Evolutionary conservation across 2,113 vertebrate species (phyloP).

Genomic region (Myodes glareolus): DNA sequence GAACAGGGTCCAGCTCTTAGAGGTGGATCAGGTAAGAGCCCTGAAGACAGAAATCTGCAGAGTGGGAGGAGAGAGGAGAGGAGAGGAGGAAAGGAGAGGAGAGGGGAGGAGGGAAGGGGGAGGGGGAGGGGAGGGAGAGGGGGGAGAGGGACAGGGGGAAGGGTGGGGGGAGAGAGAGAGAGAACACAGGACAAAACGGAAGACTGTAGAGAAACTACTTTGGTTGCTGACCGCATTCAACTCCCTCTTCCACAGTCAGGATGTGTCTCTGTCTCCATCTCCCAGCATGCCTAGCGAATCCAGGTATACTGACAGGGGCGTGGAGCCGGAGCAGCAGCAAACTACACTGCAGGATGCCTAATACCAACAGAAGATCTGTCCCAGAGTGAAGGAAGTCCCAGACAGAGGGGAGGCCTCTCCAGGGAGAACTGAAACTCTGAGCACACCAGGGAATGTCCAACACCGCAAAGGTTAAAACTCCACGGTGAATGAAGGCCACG

Average conservation of each 20-base stretch:
- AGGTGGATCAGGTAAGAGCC: not conserved
- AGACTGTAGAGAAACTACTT: not conserved
- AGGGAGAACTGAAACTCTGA: not conserved
- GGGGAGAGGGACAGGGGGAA: not conserved
- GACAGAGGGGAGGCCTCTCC: not conserved
- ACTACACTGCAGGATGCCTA: not conserved
- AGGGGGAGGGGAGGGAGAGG: not conserved
- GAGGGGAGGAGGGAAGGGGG: not conserved
- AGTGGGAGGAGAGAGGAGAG: not conserved
- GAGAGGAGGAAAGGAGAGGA: not conserved
- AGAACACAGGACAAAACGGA: not conserved
- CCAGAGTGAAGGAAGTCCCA: not conserved
- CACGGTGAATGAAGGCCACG: not conserved
- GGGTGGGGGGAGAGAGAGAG: not conserved
- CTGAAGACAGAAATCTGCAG: constrained; percentile 44
- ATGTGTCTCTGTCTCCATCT: not conserved
- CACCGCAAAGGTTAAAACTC: not conserved
- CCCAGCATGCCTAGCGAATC: not conserved
- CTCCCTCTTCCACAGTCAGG: not conserved
- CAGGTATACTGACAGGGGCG: not conserved
- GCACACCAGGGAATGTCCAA: not conserved
- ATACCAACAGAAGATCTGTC: not conserved
- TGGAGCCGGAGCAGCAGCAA: not conserved
- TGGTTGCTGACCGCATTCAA: not conserved
- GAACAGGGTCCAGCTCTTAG: not conserved